Conservation (phyloP, 2,797 vertebrate species). For the Falco biarmicus region DNA sequence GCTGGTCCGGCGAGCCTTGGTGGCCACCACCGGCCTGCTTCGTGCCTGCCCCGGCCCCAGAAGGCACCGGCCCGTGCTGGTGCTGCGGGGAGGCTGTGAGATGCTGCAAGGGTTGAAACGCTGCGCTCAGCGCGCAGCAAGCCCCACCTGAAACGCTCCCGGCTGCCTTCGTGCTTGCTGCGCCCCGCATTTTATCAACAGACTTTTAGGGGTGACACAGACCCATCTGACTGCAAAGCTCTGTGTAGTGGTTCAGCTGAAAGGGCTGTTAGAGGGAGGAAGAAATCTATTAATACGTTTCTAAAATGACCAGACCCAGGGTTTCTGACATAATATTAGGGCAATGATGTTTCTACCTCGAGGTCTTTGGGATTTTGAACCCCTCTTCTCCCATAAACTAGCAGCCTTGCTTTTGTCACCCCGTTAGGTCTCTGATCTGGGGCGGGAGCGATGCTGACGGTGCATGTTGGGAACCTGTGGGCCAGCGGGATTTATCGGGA, state of each 20-base stretch:
- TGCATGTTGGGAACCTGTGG: not conserved
- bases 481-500: not conserved
- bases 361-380: not conserved
- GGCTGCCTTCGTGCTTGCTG: not conserved
- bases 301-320: not conserved
- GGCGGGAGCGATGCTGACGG: not conserved
- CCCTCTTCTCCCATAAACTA: not conserved
- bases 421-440: not conserved
- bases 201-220: not conserved
- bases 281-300: not conserved
- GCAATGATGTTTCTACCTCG: not conserved
- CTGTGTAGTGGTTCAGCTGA: not conserved
- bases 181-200: not conserved
- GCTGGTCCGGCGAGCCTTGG: not conserved
- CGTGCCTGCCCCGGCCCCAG: rapidly evolving
- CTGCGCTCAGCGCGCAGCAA: not conserved
- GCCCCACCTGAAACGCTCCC: not conserved
- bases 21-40: not conserved
- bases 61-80: not conserved
- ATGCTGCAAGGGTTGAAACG: not conserved
- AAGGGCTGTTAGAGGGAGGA: not conserved
- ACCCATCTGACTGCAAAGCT: not conserved
- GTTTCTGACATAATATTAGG: not conserved
- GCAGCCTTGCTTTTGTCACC: not conserved
- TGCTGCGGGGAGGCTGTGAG: not conserved